A percentile compares a stretch with the other conserved stretches of the same genome.
These are phyloP conservation scores for Axis porcinus DNA, from an alignment of 2,113 vertebrate species.

Conservation along the genomic window DNA sequence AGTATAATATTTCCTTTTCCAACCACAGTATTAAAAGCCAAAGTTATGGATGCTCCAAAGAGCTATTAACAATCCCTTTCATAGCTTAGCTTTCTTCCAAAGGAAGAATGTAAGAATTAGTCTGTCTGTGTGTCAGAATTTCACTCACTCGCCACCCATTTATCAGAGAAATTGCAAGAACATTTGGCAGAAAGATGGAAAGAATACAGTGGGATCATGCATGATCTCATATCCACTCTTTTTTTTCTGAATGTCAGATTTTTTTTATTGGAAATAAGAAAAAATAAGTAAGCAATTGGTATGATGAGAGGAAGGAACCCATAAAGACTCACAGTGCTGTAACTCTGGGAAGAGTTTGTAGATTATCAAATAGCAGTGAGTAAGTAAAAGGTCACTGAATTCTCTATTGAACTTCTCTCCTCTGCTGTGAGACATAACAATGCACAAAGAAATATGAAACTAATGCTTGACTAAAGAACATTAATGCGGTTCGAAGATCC, in stretches of 20 bases:
- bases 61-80: not conserved
- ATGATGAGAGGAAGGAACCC: not conserved
- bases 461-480: slow-evolving; percentile 1
- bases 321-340: not conserved
- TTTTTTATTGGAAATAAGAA: not conserved
- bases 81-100: not conserved
- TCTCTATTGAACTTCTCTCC: not conserved
- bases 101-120: not conserved
- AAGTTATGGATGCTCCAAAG: not conserved
- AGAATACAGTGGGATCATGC: not conserved
- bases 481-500: not conserved
- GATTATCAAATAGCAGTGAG: not conserved
- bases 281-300: not conserved
- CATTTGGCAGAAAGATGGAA: not conserved
- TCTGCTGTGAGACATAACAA: not conserved
- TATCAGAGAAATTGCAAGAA: not conserved
- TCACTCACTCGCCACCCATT: not conserved
- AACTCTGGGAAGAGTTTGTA: not conserved
- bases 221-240: not conserved
- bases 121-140: slow-evolving; percentile 3
- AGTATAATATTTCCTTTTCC: slow-evolving; percentile 7
- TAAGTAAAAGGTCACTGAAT: not conserved
- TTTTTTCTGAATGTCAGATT: not conserved
- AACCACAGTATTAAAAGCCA: not conserved
- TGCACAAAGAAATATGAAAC: not conserved